A percentile compares a stretch with the other conserved stretches of the same genome.
Conservation (phyloP, 2,797 vertebrate species). For the Anas capensis region DNA sequence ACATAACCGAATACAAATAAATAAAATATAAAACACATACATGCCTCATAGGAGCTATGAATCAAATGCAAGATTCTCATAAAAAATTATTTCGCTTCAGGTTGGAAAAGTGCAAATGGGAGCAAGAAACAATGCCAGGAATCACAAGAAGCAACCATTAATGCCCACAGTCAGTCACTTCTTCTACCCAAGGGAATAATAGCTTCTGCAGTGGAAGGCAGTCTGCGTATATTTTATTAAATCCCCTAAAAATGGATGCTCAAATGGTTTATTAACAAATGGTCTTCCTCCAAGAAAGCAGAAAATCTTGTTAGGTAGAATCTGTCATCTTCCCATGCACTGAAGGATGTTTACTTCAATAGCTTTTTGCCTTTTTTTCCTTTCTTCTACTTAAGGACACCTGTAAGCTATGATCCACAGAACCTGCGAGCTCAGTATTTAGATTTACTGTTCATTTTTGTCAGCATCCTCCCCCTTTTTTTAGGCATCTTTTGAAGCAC, state of each 20-base stretch:
- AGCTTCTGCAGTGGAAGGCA: constrained; percentile 55
- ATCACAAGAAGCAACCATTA: constrained; percentile 61
- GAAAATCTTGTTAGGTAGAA: constrained; percentile 67
- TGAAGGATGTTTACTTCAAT: constrained; percentile 33
- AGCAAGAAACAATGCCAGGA: constrained; percentile 56
- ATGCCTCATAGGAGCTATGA: constrained; percentile 26
- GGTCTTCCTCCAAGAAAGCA: constrained; percentile 63
- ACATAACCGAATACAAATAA: constrained; percentile 60
- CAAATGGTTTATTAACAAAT: constrained; percentile 70
- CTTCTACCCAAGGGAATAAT: constrained; percentile 70
- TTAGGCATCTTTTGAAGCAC: background rate
- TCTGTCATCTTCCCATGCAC: constrained; percentile 48
- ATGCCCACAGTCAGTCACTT: constrained; percentile 59
- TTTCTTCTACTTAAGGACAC: constrained; percentile 3
- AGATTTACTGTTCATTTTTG: background rate
- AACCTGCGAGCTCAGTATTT: background rate
- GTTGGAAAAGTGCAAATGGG: constrained; percentile 67
- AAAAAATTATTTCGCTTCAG: constrained; percentile 62
- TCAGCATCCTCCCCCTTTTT: background rate
- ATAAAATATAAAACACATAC: constrained; percentile 69
- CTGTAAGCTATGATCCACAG: background rate
- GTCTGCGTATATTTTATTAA: constrained; percentile 74
- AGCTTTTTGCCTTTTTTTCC: background rate
- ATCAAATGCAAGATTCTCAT: constrained; percentile 38
- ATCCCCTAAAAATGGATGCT: constrained; percentile 71